Evolutionary conservation across 2,888 invertebrate genomes (phyloP).

Genomic region (Pherbina coryleti): DNA sequence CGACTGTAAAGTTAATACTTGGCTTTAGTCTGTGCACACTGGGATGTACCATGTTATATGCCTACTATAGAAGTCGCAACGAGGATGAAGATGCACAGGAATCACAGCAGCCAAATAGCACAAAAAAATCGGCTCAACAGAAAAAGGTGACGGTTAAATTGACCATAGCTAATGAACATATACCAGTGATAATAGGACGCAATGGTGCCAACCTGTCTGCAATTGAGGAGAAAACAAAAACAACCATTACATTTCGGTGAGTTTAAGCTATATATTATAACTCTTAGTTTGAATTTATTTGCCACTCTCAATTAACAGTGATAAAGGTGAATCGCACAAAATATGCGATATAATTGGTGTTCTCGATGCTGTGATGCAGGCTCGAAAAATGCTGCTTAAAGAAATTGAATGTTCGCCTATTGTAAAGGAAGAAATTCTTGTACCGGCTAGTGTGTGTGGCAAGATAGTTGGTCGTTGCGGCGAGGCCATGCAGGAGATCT

Average conservation of each 20-base stretch:
- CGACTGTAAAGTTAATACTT: conserved; percentile 73
- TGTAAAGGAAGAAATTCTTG: conserved; percentile 76
- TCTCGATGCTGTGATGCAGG: conserved; percentile 76
- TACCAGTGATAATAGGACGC: conserved; percentile 79
- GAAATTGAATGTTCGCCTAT: conserved; percentile 78
- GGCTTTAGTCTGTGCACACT: conserved; percentile 79
- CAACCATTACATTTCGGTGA: conserved; percentile 72
- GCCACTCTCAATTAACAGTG: conserved; percentile 66
- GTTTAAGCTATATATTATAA: conserved; percentile 21
- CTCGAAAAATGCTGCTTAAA: conserved; percentile 79
- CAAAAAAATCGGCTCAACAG: conserved; percentile 44
- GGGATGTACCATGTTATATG: conserved; percentile 78
- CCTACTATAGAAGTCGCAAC: conserved; percentile 76
- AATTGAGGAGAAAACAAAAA: conserved; percentile 80
- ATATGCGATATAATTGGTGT: conserved; percentile 81
- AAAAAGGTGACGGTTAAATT: conserved; percentile 73
- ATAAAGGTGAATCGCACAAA: conserved; percentile 73
- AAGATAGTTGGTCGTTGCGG: conserved; percentile 83
- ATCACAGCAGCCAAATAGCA: conserved; percentile 21
- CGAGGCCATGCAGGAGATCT: conserved; percentile 79
- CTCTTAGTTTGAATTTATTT: neutral
- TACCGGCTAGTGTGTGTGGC: conserved; percentile 78
- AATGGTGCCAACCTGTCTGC: conserved; percentile 82
- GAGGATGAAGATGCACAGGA: conserved; percentile 65
- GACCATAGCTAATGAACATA: conserved; percentile 74